phyloP scores from a whole-genome alignment of 2,797 vertebrate species.

The Chrosomus eos region DNA sequence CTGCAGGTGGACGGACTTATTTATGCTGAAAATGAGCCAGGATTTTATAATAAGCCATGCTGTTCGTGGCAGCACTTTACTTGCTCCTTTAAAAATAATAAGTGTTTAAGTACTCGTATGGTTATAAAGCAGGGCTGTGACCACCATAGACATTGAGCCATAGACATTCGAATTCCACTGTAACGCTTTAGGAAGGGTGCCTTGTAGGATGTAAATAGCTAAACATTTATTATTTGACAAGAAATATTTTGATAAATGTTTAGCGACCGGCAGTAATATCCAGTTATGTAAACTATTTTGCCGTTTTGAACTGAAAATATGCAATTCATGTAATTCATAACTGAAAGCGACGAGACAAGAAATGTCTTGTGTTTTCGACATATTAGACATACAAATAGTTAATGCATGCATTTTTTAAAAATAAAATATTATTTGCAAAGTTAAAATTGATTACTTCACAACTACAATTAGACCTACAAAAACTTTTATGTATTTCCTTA shows the following conservation, averaged over 20 bases:
- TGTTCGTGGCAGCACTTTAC: constrained; percentile 15
- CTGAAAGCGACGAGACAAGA: neutral
- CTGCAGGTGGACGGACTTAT: constrained; percentile 56
- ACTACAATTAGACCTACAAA: neutral
- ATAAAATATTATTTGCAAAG: neutral
- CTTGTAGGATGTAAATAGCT: too few relatives aligned
- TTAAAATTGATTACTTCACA: neutral
- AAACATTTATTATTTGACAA: too few relatives aligned
- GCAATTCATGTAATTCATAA: too few relatives aligned
- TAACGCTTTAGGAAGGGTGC: too few relatives aligned
- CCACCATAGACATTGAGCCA: neutral
- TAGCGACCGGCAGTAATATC: too few relatives aligned
- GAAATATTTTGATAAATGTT: too few relatives aligned
- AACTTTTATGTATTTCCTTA: too few relatives aligned
- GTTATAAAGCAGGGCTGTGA: neutral
- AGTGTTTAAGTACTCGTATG: neutral
- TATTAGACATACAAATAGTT: neutral
- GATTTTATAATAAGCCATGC: constrained; percentile 44
- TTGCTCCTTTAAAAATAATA: constrained; percentile 20
- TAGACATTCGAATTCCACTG: too few relatives aligned
- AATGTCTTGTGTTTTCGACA: too few relatives aligned
- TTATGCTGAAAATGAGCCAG: constrained; percentile 57
- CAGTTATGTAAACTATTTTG: neutral
- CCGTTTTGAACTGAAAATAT: neutral
- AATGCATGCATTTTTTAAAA: neutral